Evolutionary conservation across 2,113 vertebrate genomes (phyloP), one percentile per base, ranked within the genome.

Genomic region (Equus przewalskii): DNA sequence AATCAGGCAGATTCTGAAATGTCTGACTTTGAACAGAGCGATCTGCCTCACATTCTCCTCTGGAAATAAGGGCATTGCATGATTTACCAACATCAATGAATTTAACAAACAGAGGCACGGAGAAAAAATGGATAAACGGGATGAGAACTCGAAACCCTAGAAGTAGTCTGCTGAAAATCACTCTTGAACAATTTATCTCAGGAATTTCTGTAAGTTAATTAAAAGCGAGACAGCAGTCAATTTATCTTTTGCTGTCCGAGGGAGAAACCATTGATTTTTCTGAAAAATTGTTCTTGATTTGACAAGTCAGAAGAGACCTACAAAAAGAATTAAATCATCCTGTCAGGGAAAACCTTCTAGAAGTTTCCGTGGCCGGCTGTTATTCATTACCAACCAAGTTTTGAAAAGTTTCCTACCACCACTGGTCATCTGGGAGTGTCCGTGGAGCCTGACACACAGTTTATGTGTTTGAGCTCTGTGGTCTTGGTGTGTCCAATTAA

Each of bases 381-480:
- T 41, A 3, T 3, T 91, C 92, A 64, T 24, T 49, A 80, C 4
- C 5, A 54, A 44, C 1, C 7, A 49, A 30, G 72, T 19, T 62
- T 36, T 7, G 28, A 33, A 72, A 28, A 0, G 2, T 24, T 94
- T 58, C 58, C 73, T 58, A 15, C 30, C 21, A 2, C 54, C 28
- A 1, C 4, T 1, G 30, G 13, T 30, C 56, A 75, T 16, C 1
- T 0, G 36, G 81, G 76, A 33, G 18, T 0, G 13, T 24, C 41
- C 18, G 1, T 1, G 24, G 0, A 1, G 7, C 67, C 56, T 1
- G 18, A 60, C 28, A 3, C 1, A 1, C 4, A 5, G 60, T n/a
- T 3, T 24, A 1, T 1, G 22, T 1, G 3, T 16, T 1, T 5
- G 80, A 10, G 33, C 15, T 1, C 62, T 0, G 0, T 4, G 41